These are phyloP conservation scores for Noctua fimbriata DNA, from an alignment of 2,888 invertebrate species.

Conservation along the genomic window DNA sequence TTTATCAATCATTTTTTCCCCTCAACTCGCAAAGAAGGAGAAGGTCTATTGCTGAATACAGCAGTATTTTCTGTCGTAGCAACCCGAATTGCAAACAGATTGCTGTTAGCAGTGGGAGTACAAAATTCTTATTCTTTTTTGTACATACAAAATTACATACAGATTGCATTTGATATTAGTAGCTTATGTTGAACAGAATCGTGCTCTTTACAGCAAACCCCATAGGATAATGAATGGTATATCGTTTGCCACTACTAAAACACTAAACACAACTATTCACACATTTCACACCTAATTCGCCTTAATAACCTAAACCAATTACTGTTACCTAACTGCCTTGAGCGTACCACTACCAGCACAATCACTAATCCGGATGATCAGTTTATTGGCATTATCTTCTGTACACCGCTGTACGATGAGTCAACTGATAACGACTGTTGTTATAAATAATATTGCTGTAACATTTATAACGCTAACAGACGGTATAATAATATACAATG, in stretches of 20 bases:
- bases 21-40: no score
- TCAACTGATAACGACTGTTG: constrained; percentile 5
- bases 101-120: neutral
- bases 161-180: no score
- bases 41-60: no score
- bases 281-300: neutral
- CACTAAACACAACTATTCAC: neutral
- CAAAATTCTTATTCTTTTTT: neutral
- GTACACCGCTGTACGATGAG: neutral
- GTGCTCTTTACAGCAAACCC: no score
- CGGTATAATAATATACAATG: constrained; percentile 23
- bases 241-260: no score
- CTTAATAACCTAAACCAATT: neutral
- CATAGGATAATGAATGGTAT: no score
- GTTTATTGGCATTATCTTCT: constrained; percentile 15
- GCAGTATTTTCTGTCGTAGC: no score
- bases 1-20: no score
- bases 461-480: constrained; percentile 10
- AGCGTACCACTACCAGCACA: neutral
- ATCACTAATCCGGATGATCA: constrained; percentile 33
- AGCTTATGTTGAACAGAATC: no score
- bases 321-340: constrained; percentile 5
- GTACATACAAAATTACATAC: neutral
- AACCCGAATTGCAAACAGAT: neutral
- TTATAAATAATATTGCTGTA: constrained; percentile 20